These are phyloP conservation scores for Cyrtonyx montezumae DNA, from an alignment of 2,113 vertebrate genomes.

Conservation along the genomic window DNA sequence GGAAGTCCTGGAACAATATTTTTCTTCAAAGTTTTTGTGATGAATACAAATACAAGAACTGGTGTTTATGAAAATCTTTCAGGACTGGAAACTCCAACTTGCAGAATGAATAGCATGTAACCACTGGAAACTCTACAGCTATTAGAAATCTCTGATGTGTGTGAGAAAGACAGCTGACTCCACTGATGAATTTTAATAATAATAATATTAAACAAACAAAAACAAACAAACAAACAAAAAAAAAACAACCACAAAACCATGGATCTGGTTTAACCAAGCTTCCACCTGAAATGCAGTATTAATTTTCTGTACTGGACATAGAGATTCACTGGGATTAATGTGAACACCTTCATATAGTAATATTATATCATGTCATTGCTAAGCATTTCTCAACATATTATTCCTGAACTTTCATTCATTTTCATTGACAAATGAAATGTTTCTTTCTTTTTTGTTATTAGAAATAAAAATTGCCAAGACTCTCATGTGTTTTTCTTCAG, in stretches of 20 bases:
- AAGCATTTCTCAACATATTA: conserved; percentile 28
- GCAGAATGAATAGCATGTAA: not conserved
- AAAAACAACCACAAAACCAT: not conserved
- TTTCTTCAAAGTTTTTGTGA: not conserved
- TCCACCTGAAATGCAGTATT: not conserved
- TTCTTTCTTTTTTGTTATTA: not conserved
- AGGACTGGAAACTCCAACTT: not conserved
- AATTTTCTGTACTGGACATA: conserved; percentile 1
- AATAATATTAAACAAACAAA: not conserved
- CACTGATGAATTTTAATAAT: not conserved
- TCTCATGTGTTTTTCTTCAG: conserved; percentile 23
- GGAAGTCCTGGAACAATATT: not conserved
- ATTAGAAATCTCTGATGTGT: not conserved
- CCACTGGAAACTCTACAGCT: not conserved
- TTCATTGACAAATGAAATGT: not conserved
- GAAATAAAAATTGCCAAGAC: not conserved
- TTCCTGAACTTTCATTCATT: not conserved
- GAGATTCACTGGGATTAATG: not conserved
- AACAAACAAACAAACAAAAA: not conserved
- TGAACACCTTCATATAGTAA: not conserved
- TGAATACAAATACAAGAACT: not conserved
- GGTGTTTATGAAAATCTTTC: not conserved
- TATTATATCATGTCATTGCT: not conserved
- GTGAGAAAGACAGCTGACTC: not conserved
- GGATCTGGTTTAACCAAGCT: not conserved